Percentiles rank a stretch among this genome's conserved stretches.
These are phyloP conservation scores for Caenorhabditis doughertyi DNA, from an alignment of 2,888 invertebrate species.

Conservation along the genomic window DNA sequence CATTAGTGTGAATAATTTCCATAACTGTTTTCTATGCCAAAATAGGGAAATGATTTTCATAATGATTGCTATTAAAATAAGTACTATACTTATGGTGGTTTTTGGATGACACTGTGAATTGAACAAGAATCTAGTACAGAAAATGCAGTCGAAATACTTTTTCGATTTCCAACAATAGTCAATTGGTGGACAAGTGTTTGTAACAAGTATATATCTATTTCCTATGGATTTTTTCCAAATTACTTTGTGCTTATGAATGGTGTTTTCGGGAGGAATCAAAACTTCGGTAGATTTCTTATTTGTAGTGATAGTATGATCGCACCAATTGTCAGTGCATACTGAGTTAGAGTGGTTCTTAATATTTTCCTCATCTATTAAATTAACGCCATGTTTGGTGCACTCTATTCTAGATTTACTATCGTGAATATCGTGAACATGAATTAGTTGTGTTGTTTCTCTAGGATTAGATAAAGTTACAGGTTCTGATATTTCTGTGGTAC, in stretches of 20 bases:
- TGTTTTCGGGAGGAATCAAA: constrained; percentile 1
- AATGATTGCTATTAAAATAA: background rate
- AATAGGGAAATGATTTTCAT: background rate
- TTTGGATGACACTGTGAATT: background rate
- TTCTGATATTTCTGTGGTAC: background rate
- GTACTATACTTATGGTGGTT: background rate
- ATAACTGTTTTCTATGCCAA: no score
- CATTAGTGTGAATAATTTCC: background rate
- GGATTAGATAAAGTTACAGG: no score
- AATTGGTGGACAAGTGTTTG: background rate
- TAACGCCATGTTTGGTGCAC: background rate
- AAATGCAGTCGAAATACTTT: background rate
- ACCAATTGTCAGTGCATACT: constrained; percentile 22
- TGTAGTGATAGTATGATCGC: background rate
- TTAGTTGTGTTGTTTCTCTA: no score
- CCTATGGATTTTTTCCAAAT: constrained; percentile 13
- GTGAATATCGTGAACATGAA: background rate
- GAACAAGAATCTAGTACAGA: background rate
- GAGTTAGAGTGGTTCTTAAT: background rate
- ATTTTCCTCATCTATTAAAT: constrained; percentile 8
- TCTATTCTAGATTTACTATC: constrained; percentile 2
- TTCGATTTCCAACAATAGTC: background rate
- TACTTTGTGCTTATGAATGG: constrained; percentile 4
- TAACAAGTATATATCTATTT: background rate
- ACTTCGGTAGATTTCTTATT: background rate